Evolutionary conservation across 2,113 vertebrate species (phyloP), one percentile per base, ranked within the genome.

Genomic region (Misgurnus mizolepis): DNA sequence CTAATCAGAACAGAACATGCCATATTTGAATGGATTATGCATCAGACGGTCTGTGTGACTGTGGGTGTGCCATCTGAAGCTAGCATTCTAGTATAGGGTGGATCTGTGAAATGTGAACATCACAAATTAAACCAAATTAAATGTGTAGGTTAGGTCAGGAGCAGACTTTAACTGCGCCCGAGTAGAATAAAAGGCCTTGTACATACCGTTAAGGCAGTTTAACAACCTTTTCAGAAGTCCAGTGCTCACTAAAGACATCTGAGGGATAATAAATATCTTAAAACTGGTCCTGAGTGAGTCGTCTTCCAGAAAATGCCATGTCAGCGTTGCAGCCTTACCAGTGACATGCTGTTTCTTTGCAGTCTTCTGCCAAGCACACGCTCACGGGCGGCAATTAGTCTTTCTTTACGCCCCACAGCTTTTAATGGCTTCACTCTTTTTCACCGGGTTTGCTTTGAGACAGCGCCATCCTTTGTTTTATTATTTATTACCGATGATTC

Each of bases 301-400:
- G 6, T 58, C 18, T 77, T 53, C 74, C 18, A 55, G 76, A 79
- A 84, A 77, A 55, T 7, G 72, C 22, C 15, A 22, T 61, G 47
- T 86, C 74, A 85, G 80, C 75, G 78, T 70, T 50, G 49, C 41
- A 84, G 76, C 78, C 70, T 15, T 55, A 53, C 12, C 14, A 43
- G 77, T 76, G 80, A 83, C 68, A 65, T 80, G 72, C 75, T 27
- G 49, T 62, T 86, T 77, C 81, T 80, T 83, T 74, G 69, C 73
- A 66, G 67, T 78, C 79, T 61, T 62, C 67, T 70, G 55, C 79
- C 67, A 53, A 43, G 60, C 62, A 76, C 68, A 56, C 74, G 80
- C 69, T 80, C 69, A 80, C 53, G 80, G 78, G 70, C 76, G 71
- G 82, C 85, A 85, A 85, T 88, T 88, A 79, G 78, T 85, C 77